Percentiles rank a stretch among this genome's conserved stretches.
phyloP scores from a whole-genome alignment of 2,888 invertebrate genomes.

The Acanthosepion pharaonis region DNA sequence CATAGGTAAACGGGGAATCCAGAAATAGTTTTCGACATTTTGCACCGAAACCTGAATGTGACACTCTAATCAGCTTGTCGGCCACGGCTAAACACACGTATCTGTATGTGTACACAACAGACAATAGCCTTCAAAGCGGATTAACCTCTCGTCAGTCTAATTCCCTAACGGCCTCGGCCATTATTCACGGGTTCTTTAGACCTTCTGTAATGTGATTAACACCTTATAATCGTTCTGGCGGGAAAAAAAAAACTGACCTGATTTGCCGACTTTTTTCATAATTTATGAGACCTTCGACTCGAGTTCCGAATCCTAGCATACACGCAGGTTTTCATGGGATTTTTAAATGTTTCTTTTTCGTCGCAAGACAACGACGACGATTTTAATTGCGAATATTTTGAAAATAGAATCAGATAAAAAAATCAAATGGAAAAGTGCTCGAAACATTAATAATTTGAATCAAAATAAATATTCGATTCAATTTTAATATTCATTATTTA shows the following conservation, averaged over 20 bases:
- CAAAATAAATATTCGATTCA: no score
- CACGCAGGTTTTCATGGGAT: no score
- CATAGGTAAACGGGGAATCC: no score
- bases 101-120: no score
- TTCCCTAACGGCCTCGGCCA: background rate
- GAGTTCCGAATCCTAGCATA: background rate
- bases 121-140: background rate
- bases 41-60: no score
- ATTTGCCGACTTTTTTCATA: background rate
- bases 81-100: no score
- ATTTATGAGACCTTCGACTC: background rate
- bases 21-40: no score
- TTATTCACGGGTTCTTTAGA: background rate
- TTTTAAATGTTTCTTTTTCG: no score
- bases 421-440: background rate
- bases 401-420: background rate
- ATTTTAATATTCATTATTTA: no score
- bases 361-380: background rate
- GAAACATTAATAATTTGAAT: no score
- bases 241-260: background rate
- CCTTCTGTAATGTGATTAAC: background rate
- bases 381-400: background rate
- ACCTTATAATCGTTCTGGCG: background rate
- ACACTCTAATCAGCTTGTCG: no score
- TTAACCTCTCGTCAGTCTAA: background rate